A percentile compares a stretch with the other conserved stretches of the same genome.
Conservation (phyloP, 2,113 vertebrate species). For the Menidia beryllina region DNA sequence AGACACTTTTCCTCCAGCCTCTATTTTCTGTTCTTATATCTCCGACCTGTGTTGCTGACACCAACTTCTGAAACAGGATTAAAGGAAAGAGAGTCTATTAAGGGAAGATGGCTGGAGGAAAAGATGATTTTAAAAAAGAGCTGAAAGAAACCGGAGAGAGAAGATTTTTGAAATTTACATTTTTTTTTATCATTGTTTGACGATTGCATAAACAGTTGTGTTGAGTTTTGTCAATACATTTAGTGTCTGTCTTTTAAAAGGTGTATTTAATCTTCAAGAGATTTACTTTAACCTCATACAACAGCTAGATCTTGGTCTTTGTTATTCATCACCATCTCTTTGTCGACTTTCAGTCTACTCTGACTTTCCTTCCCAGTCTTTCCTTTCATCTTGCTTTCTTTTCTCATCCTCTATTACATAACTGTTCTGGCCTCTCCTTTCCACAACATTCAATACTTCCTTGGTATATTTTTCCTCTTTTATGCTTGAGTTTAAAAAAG, state of each 20-base stretch:
- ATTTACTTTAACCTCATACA: not conserved
- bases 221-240: not conserved
- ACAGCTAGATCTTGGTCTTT: not conserved
- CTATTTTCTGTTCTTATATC: conserved; percentile 24
- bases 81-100: conserved; percentile 11
- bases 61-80: conserved; percentile 20
- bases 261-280: too few species aligned
- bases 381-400: conserved; percentile 32
- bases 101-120: conserved; percentile 9
- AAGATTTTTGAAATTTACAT: too few species aligned
- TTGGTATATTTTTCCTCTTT: conserved; percentile 49
- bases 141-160: conserved; percentile 43
- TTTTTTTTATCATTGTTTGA: too few species aligned
- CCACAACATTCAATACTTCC: not conserved
- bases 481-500: too few species aligned
- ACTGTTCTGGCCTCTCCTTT: conserved; percentile 33
- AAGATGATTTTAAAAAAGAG: conserved; percentile 55
- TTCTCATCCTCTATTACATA: conserved; percentile 52
- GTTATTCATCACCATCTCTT: conserved; percentile 15
- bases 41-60: conserved; percentile 31
- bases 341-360: conserved; percentile 13
- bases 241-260: not conserved
- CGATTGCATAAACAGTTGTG: too few species aligned
- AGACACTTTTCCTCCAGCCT: not conserved
- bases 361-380: conserved; percentile 10